These are phyloP conservation scores for human DNA, from an alignment of 2,113 vertebrate genomes.

Conservation along the genomic window GRCh38 chr4:138777001-138777500, in stretches of 20 bases:
- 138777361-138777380: neutral
- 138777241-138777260: neutral
- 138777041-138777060: neutral
- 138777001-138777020: neutral
- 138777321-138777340: neutral
- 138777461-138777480: neutral
- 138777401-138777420: neutral
- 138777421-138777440: neutral
- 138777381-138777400: neutral
- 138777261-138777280: neutral
- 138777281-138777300: neutral
- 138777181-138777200: neutral
- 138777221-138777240: neutral
- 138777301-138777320: neutral
- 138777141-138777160: neutral
- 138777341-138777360: neutral
- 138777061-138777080: neutral
- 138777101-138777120: conserved; percentile 7
- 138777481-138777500: neutral
- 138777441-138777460: neutral
- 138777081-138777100: conserved; percentile 17
- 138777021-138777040: neutral
- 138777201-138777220: neutral
- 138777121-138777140: neutral
- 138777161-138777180: neutral